Evolutionary conservation across 2,888 invertebrate genomes (phyloP).

Genomic region (Teleogryllus oceanicus): DNA sequence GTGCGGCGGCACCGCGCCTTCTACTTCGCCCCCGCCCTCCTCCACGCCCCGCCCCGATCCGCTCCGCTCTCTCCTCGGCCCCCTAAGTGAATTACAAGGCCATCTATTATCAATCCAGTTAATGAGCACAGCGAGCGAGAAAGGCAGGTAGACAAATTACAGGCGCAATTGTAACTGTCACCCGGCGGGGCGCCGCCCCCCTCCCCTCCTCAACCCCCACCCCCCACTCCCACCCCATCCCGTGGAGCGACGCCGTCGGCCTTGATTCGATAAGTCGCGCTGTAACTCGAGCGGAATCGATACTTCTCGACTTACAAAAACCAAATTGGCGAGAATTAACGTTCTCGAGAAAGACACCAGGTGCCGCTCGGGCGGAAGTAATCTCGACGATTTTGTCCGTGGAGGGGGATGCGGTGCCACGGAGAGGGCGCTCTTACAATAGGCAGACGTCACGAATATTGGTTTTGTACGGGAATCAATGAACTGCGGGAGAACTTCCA

Average conservation of each 20-base stretch:
- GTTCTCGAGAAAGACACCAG: not conserved
- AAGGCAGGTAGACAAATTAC: constrained; percentile 18
- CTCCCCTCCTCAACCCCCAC: not conserved
- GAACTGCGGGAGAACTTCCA: too few relatives aligned
- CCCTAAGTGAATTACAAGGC: not conserved
- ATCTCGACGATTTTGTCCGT: not conserved
- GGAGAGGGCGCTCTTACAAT: too few relatives aligned
- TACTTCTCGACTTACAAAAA: constrained; percentile 12
- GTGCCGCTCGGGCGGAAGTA: not conserved
- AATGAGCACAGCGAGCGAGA: not conserved
- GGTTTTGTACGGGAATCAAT: too few relatives aligned
- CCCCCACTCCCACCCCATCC: not conserved
- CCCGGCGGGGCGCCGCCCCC: not conserved
- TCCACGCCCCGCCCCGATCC: not conserved
- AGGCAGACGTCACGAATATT: too few relatives aligned
- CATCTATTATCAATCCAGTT: constrained; percentile 10
- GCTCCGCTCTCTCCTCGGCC: not conserved
- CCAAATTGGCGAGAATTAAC: constrained; percentile 18
- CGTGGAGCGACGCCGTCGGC: not conserved
- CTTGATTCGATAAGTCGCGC: constrained; percentile 18
- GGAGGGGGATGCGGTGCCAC: not conserved
- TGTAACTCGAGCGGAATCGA: constrained; percentile 18
- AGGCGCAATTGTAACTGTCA: constrained; percentile 2
- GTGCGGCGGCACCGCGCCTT: not conserved
- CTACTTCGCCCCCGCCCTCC: not conserved